Percentiles rank a stretch among this genome's conserved stretches.
These are phyloP conservation scores for Sesia bembeciformis DNA, from an alignment of 2,888 invertebrate species.

Conservation along the genomic window DNA sequence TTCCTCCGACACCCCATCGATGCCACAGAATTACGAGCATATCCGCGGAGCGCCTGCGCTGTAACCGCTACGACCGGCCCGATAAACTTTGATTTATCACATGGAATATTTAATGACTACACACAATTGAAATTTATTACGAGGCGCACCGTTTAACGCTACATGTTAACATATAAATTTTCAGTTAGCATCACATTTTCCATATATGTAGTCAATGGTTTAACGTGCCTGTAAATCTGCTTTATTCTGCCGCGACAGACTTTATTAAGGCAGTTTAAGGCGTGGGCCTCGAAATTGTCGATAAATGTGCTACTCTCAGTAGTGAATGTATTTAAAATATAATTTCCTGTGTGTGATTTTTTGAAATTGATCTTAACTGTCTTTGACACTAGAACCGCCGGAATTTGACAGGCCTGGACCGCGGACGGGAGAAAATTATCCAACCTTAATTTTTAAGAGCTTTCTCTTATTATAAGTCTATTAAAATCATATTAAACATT, in stretches of 20 bases:
- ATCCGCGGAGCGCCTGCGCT: conserved; percentile 48
- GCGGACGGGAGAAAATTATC: too few relatives aligned
- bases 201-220: conserved; percentile 45
- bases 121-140: conserved; percentile 71
- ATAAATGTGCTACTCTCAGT: conserved; percentile 13
- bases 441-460: too few relatives aligned
- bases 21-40: conserved; percentile 49
- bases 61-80: conserved; percentile 49
- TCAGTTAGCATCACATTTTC: conserved; percentile 55
- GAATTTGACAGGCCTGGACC: too few relatives aligned
- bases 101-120: conserved; percentile 65
- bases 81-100: conserved; percentile 71
- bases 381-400: too few relatives aligned
- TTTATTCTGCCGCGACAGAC: conserved; percentile 43
- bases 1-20: conserved; percentile 41
- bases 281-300: conserved; percentile 21
- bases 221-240: conserved; percentile 43
- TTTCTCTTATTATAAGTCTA: too few relatives aligned
- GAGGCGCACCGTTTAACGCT: conserved; percentile 50
- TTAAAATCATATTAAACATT: too few relatives aligned
- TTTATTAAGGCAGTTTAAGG: conserved; percentile 35
- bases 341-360: too few relatives aligned
- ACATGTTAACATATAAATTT: conserved; percentile 57
- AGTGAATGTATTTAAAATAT: too few relatives aligned
- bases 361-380: too few relatives aligned